Percentiles rank a stretch among this genome's conserved stretches.
Conservation (phyloP, 2,797 vertebrate genomes). For the Gadopsis marmoratus region DNA sequence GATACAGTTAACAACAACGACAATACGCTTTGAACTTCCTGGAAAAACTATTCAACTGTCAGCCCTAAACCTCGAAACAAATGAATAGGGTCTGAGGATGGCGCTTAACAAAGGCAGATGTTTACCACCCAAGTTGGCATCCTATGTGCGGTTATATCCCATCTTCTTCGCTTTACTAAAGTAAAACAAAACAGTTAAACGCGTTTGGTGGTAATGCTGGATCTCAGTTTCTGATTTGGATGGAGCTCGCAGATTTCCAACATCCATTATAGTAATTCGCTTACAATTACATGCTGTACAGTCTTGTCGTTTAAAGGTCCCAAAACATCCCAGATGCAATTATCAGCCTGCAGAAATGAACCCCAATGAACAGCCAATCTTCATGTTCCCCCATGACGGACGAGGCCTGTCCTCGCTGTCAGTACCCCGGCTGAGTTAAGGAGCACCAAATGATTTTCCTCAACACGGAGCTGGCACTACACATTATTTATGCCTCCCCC, state of each 20-base stretch:
- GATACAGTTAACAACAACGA: constrained; percentile 19
- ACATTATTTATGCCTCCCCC: constrained; percentile 73
- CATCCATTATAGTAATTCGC: neutral
- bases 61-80: constrained; percentile 59
- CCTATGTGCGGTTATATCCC: constrained; percentile 28
- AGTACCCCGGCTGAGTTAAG: constrained; percentile 71
- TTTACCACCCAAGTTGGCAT: constrained; percentile 72
- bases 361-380: constrained; percentile 21
- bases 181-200: constrained; percentile 31
- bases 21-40: constrained; percentile 25
- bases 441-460: constrained; percentile 72
- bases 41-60: constrained; percentile 60
- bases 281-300: constrained; percentile 15
- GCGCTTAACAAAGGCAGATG: constrained; percentile 66
- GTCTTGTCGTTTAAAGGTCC: constrained; percentile 19
- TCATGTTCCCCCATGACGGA: constrained; percentile 51
- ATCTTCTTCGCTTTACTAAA: constrained; percentile 35
- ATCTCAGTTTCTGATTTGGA: constrained; percentile 48
- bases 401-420: constrained; percentile 71
- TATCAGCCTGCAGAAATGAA: constrained; percentile 50
- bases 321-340: constrained; percentile 43
- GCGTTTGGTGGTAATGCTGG: constrained; percentile 45
- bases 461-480: constrained; percentile 62
- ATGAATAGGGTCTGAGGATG: constrained; percentile 63
- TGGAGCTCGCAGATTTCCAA: constrained; percentile 19